Evolutionary conservation across 2,888 invertebrate genomes (phyloP).

Genomic region (Lampropteryx suffumata): DNA sequence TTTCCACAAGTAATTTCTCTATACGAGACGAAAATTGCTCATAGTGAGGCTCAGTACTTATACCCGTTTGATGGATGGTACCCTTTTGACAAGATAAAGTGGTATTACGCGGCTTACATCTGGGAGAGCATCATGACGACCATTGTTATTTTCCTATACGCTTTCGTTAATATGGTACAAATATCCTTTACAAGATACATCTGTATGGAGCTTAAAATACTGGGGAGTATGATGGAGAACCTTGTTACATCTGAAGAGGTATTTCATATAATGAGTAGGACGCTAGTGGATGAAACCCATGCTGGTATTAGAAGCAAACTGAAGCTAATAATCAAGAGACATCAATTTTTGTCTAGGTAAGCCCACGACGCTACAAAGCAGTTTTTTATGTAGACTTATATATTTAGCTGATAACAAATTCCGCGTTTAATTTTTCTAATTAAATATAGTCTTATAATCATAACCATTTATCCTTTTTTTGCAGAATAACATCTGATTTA

Average conservation of each 20-base stretch:
- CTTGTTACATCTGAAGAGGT: slow-evolving; percentile 51
- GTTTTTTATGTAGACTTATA: no score
- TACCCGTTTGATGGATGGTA: slow-evolving; percentile 74
- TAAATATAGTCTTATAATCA: no score
- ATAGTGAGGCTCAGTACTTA: slow-evolving; percentile 46
- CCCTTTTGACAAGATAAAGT: slow-evolving; percentile 65
- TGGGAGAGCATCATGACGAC: slow-evolving; percentile 68
- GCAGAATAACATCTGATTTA: slow-evolving; percentile 56
- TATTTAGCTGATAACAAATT: no score
- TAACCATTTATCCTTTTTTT: slow-evolving; percentile 38
- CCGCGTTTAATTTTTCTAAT: no score
- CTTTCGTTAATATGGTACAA: slow-evolving; percentile 57
- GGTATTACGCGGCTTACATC: slow-evolving; percentile 59
- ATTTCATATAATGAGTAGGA: slow-evolving; percentile 34
- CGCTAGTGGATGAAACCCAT: slow-evolving; percentile 38
- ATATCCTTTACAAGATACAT: slow-evolving; percentile 53
- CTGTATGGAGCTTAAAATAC: slow-evolving; percentile 65
- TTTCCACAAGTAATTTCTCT: slow-evolving; percentile 65
- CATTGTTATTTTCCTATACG: slow-evolving; percentile 55
- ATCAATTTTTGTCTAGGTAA: slow-evolving; percentile 56
- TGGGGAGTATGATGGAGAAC: slow-evolving; percentile 51
- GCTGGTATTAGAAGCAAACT: slow-evolving; percentile 45
- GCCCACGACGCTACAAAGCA: no score
- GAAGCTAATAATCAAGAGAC: slow-evolving; percentile 53
- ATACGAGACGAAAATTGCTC: slow-evolving; percentile 48